These are phyloP conservation scores for Lysandra bellargus DNA, from an alignment of 2,888 invertebrate species.

Conservation along the genomic window DNA sequence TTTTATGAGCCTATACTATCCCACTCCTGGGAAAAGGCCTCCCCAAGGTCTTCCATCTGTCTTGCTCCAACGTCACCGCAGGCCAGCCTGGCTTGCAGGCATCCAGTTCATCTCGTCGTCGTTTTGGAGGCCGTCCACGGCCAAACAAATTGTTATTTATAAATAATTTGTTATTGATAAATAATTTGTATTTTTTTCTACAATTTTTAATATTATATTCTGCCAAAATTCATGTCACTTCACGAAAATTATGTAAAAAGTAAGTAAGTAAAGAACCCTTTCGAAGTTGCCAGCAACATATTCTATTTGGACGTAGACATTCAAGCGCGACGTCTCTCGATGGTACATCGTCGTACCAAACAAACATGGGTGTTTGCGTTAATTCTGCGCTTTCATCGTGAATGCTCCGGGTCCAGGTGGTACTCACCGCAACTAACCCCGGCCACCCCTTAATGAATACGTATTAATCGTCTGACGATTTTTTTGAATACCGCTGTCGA, in stretches of 20 bases:
- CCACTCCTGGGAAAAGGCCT: no score
- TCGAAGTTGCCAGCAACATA: not conserved
- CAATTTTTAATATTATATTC: not conserved
- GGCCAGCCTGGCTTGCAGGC: no score
- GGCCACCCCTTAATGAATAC: constrained; percentile 4
- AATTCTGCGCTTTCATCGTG: constrained; percentile 16
- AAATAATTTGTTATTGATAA: no score
- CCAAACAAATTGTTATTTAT: no score
- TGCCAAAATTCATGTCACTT: not conserved
- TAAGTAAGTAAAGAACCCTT: not conserved
- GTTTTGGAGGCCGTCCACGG: no score
- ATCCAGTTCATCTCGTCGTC: no score
- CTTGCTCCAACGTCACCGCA: no score
- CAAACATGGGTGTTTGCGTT: constrained; percentile 21
- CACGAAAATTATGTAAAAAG: not conserved
- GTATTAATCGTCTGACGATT: constrained; percentile 1
- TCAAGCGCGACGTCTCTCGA: not conserved
- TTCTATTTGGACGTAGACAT: not conserved
- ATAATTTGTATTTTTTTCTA: not conserved
- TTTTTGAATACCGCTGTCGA: not conserved
- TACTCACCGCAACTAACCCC: not conserved
- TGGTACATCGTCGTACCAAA: not conserved
- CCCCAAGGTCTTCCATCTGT: no score
- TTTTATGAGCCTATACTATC: no score
- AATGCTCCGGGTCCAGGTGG: not conserved